Base-by-base conservation (phyloP, 2,797 vertebrate species). In the Lithobates pipiens region DNA sequence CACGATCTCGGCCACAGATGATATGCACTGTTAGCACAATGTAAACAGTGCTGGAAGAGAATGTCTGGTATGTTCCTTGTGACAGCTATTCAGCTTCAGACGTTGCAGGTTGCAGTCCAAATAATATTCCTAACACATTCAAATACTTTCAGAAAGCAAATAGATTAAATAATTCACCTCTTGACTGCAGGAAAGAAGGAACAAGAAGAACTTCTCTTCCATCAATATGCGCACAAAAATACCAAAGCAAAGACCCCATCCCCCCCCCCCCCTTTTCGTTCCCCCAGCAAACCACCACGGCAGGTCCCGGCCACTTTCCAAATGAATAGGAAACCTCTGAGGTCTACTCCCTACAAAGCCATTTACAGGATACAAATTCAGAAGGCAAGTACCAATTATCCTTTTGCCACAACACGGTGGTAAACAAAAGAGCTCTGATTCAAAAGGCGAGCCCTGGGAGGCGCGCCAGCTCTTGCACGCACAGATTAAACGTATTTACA, bases 321-420 rank as follows among this genome's bases (percentile, higher is more conserved):
- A 88, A 88, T 82, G 46, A 89, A 88, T 0, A 78, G 10, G 44
- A 0, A 69, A 88, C 75, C 70, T 84, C 84, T 83, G 76, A 7
- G 87, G 72, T 73, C 80, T 86, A 80, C 16, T 76, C 76, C 82
- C 61, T 70, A 57, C 88, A 87, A 79, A 88, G 87, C 29, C 76
- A 72, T 81, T 88, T 89, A 86, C 85, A 82, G 34, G 77, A 89
- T 21, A 74, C 29, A 88, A 91, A 89, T 46, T 50, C 84, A 79
- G 36, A 78, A 89, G 15, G 69, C 27, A 88, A 91, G 88, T 39
- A 87, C 81, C 1, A 90, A 80, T 65, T 73, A 76, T 0, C 23
- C 46, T 82, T 84, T 36, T 80, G 70, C 78, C 85, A 42, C 76
- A 71, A 84, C 9, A 42, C 70, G 69, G 25, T 16, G 36, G 46